phyloP scores from a whole-genome alignment of 1,140 invertebrate genomes.

The Capitella teleta region DNA sequence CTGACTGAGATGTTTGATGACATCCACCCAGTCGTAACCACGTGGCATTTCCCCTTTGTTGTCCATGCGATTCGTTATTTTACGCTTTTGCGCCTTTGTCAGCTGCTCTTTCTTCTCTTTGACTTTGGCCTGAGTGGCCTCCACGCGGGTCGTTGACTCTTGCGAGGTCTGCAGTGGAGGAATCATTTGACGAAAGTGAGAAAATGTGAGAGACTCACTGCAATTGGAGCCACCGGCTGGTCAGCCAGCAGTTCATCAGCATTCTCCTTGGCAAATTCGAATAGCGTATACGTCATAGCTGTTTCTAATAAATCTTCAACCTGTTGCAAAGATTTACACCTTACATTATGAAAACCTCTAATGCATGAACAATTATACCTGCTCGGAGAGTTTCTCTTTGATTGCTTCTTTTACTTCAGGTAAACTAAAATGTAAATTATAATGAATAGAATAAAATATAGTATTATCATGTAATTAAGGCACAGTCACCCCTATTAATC shows the following conservation, averaged over 20 bases:
- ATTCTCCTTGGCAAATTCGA: slow-evolving; percentile 83
- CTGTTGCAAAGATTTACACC: no score
- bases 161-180: background rate
- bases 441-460: no score
- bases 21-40: slow-evolving; percentile 89
- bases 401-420: no score
- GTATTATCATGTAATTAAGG: no score
- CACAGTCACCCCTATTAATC: no score
- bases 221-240: slow-evolving; percentile 61
- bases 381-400: no score
- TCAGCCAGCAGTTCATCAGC: slow-evolving; percentile 55
- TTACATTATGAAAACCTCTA: no score
- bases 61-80: slow-evolving; percentile 53
- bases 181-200: background rate
- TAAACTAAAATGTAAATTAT: no score
- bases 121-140: slow-evolving; percentile 17
- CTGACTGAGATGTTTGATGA: slow-evolving; percentile 89
- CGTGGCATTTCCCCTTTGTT: slow-evolving; percentile 70
- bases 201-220: background rate
- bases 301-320: no score
- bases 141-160: background rate
- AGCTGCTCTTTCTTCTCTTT: slow-evolving; percentile 49
- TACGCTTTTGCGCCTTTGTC: slow-evolving; percentile 82
- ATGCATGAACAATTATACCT: no score
- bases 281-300: slow-evolving; percentile 87